A percentile compares a stretch with the other conserved stretches of the same genome.
phyloP scores from a whole-genome alignment of 2,888 invertebrate genomes.

The Himalopsyche tibetana region DNA sequence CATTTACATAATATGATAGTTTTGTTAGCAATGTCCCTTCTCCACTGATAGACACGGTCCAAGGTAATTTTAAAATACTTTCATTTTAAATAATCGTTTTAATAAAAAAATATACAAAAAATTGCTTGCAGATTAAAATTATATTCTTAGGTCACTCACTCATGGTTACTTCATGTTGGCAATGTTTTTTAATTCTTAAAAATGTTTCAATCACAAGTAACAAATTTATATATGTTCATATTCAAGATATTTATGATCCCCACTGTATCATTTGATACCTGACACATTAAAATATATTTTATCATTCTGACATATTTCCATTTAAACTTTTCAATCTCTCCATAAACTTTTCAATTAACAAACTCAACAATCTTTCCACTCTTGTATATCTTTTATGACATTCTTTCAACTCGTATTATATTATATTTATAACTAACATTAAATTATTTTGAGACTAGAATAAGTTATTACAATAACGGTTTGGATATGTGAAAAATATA shows the following conservation, averaged over 20 bases:
- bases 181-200: not conserved
- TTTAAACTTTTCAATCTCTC: not conserved
- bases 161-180: not conserved
- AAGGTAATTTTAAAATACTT: too few relatives aligned
- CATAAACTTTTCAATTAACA: conserved; percentile 33
- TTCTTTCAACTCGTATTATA: not conserved
- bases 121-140: too few relatives aligned
- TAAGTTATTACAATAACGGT: conserved; percentile 11
- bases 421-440: conserved; percentile 22
- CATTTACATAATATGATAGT: too few relatives aligned
- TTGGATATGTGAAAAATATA: conserved; percentile 43
- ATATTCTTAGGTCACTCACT: too few relatives aligned
- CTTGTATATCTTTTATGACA: conserved; percentile 36
- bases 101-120: too few relatives aligned
- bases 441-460: conserved; percentile 29
- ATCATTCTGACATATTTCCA: conserved; percentile 1
- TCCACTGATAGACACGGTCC: too few relatives aligned
- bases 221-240: conserved; percentile 33
- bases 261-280: not conserved
- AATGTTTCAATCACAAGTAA: conserved; percentile 33
- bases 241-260: not conserved
- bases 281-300: conserved; percentile 32
- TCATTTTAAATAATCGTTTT: too few relatives aligned
- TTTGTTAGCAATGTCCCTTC: too few relatives aligned
- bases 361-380: conserved; percentile 28